Conservation (phyloP, 2,888 invertebrate genomes). For the Eledona agricola region DNA sequence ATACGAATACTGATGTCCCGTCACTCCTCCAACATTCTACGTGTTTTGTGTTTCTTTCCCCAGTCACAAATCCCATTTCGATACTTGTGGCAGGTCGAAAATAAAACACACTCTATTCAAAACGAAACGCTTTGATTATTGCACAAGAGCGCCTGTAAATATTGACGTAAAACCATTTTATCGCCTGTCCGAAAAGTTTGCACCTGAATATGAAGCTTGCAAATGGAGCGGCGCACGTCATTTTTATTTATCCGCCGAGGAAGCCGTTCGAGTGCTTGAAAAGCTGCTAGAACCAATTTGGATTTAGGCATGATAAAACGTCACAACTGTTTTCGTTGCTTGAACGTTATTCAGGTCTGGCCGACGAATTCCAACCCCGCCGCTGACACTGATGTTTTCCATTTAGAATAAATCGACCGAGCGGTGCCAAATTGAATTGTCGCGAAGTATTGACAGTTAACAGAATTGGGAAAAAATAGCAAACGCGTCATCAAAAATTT, state of each 20-base stretch:
- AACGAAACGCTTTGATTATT: slow-evolving; percentile 10
- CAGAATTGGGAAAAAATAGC: too few species aligned
- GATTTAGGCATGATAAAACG: slow-evolving; percentile 16
- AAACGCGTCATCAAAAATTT: too few species aligned
- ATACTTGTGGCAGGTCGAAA: not conserved
- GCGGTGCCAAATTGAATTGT: too few species aligned
- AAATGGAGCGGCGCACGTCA: too few species aligned
- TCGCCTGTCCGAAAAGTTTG: slow-evolving; percentile 6
- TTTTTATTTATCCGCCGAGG: too few species aligned
- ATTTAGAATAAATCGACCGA: too few species aligned
- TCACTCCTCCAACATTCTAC: too few species aligned
- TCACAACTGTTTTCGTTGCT: slow-evolving; percentile 10
- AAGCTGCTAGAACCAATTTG: slow-evolving; percentile 4
- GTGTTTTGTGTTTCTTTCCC: not conserved
- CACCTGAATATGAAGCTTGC: slow-evolving; percentile 12
- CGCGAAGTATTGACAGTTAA: too few species aligned
- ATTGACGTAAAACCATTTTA: slow-evolving; percentile 17
- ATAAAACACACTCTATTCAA: slow-evolving; percentile 5
- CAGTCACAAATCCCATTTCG: not conserved
- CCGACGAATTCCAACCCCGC: slow-evolving; percentile 1
- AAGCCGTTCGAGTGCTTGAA: slow-evolving; percentile 9
- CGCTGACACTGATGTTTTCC: slow-evolving; percentile 4
- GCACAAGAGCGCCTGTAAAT: slow-evolving; percentile 6
- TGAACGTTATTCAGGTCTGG: slow-evolving; percentile 13
- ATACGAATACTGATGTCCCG: slow-evolving; percentile 9